phyloP scores from a whole-genome alignment of 1,140 invertebrate species.

The Acarapis woodi region DNA sequence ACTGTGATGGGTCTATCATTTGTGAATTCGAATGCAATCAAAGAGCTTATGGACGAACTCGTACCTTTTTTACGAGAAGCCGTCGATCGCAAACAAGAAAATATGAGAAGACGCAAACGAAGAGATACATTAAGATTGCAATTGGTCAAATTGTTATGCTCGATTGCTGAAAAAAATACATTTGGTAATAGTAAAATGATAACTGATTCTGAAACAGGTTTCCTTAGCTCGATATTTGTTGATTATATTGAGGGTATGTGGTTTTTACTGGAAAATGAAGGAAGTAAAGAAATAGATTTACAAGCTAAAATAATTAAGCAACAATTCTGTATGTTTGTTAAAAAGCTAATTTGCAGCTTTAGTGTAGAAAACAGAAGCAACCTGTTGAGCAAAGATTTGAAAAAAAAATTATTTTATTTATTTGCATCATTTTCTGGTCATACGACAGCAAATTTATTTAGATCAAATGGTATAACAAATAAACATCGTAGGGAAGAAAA shows the following conservation, averaged over 20 bases:
- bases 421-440: slow-evolving; percentile 73
- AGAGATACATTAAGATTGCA: slow-evolving; percentile 72
- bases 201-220: slow-evolving; percentile 46
- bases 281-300: slow-evolving; percentile 43
- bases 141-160: slow-evolving; percentile 58
- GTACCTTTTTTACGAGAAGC: slow-evolving; percentile 67
- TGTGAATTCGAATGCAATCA: slow-evolving; percentile 33
- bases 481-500: no score
- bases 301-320: slow-evolving; percentile 60
- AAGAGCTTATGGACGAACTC: slow-evolving; percentile 86
- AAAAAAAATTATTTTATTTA: slow-evolving; percentile 56
- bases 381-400: slow-evolving; percentile 52
- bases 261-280: slow-evolving; percentile 59
- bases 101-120: slow-evolving; percentile 53
- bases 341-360: slow-evolving; percentile 73
- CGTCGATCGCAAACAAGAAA: slow-evolving; percentile 90
- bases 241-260: slow-evolving; percentile 85
- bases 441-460: slow-evolving; percentile 20
- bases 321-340: slow-evolving; percentile 76
- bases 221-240: slow-evolving; percentile 53
- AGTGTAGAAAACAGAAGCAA: slow-evolving; percentile 56
- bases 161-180: slow-evolving; percentile 68
- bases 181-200: slow-evolving; percentile 58
- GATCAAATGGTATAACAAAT: slow-evolving; percentile 16
- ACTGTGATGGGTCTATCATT: slow-evolving; percentile 63